Evolutionary conservation across 2,888 invertebrate genomes (phyloP), one percentile per base, ranked within the genome.

Genomic region (Plagodis dolabraria): DNA sequence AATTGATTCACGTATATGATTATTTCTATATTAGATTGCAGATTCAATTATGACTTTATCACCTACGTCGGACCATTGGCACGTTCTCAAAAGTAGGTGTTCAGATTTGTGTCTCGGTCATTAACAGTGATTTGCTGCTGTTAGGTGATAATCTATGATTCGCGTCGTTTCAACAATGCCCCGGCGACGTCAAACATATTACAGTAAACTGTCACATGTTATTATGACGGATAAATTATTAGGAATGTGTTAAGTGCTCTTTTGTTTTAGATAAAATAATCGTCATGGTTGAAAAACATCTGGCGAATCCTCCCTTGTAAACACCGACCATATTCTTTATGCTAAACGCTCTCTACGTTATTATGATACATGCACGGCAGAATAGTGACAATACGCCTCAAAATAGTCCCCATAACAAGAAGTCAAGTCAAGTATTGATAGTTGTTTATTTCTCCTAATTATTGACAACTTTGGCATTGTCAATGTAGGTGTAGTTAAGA

Each of bases 61-160:
- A 48, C 52, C 42, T 33, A 9, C 33, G 48, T 34, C 22, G 38
- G 61, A 46, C 53, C 61, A 54, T 56, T 61, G 56, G 50, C 53
- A 59, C 22, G 33, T 12, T 48, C 42, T 59, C 47, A 49, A 33
- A 47, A 49, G 44, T 48, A 54, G 54, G 60, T 62, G 52, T 48
- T 34, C 46, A 36, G 42, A 49, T 53, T 56, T 62, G 64, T 70
- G 66, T 60, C 64, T 67, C 61, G 74, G 72, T 72, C 72, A 74
- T 79, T 79, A 76, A 66, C 76, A 71, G 68, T 74, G 71, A 76
- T 79, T 77, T 78, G 75, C 47, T 73, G 69, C 79, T 78, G 74
- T 47, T 75, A 70, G 72, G 74, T 77, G 76, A 72, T 80, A 80
- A 83, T 82, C 67, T 70, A 63, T 69, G 63, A 72, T 71, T 67